A percentile compares a stretch with the other conserved stretches of the same genome.
Evolutionary conservation across 2,888 invertebrate species (phyloP).

Genomic region (Keiferia lycopersicella): DNA sequence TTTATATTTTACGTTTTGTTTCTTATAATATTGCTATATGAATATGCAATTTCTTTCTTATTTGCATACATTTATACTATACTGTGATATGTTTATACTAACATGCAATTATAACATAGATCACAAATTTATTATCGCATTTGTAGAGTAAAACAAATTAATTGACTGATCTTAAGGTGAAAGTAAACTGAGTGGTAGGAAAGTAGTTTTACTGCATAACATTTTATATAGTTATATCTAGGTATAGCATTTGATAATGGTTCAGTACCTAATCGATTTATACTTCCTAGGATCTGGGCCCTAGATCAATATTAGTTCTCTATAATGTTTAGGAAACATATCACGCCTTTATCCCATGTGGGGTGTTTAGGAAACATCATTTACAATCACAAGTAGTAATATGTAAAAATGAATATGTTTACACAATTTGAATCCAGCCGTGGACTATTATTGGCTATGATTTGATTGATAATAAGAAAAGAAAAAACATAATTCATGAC

Average conservation of each 20-base stretch:
- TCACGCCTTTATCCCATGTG: too few species aligned
- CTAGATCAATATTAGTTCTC: not conserved
- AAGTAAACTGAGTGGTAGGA: constrained; percentile 18
- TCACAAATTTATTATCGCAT: not conserved
- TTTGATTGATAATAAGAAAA: too few species aligned
- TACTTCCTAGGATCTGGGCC: not conserved
- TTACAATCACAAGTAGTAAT: too few species aligned
- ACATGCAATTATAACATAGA: not conserved
- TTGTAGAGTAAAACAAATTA: constrained; percentile 19
- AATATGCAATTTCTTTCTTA: too few species aligned
- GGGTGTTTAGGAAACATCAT: too few species aligned
- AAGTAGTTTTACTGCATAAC: constrained; percentile 20
- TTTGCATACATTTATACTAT: not conserved
- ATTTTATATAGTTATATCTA: constrained; percentile 20
- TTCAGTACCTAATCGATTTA: not conserved
- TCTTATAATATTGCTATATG: too few species aligned
- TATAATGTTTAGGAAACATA: too few species aligned
- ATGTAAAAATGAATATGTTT: too few species aligned
- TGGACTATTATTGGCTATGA: too few species aligned
- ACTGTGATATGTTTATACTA: not conserved
- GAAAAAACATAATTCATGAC: too few species aligned
- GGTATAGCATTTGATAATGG: constrained; percentile 9
- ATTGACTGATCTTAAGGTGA: constrained; percentile 18
- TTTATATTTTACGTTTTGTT: too few species aligned
- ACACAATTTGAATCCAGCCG: too few species aligned